Conservation (phyloP, 2,797 vertebrate species). For the Antrozous pallidus region DNA sequence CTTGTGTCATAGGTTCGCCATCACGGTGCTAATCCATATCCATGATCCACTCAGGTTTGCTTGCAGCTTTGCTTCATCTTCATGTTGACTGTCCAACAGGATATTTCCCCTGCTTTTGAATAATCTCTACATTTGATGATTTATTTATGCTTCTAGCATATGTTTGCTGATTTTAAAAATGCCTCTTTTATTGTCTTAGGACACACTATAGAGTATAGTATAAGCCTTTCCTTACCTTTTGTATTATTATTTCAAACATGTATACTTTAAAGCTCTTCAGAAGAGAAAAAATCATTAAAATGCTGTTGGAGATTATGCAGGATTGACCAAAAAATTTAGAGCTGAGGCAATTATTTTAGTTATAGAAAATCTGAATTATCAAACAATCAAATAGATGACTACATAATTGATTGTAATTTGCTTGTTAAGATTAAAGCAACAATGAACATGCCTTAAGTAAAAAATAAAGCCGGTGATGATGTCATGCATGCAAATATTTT, state of each 20-base stretch:
- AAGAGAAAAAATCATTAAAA: constrained; percentile 51
- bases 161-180: constrained; percentile 11
- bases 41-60: background rate
- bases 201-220: background rate
- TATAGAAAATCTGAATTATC: constrained; percentile 45
- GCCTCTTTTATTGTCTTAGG: background rate
- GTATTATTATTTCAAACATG: constrained; percentile 47
- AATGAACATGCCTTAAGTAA: background rate
- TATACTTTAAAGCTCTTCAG: background rate
- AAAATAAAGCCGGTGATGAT: constrained; percentile 21
- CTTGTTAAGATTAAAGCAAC: constrained; percentile 58
- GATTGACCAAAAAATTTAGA: constrained; percentile 50
- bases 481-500: constrained; percentile 16
- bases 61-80: background rate
- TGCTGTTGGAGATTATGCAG: background rate
- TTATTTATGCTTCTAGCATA: constrained; percentile 12
- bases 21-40: no score
- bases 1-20: no score
- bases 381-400: constrained; percentile 48
- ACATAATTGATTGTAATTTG: constrained; percentile 54
- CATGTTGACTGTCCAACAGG: background rate
- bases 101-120: background rate
- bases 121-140: background rate
- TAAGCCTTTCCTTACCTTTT: background rate
- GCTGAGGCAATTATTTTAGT: constrained; percentile 40